Conservation (phyloP, 2,113 vertebrate species). For the Elanoides forficatus region DNA sequence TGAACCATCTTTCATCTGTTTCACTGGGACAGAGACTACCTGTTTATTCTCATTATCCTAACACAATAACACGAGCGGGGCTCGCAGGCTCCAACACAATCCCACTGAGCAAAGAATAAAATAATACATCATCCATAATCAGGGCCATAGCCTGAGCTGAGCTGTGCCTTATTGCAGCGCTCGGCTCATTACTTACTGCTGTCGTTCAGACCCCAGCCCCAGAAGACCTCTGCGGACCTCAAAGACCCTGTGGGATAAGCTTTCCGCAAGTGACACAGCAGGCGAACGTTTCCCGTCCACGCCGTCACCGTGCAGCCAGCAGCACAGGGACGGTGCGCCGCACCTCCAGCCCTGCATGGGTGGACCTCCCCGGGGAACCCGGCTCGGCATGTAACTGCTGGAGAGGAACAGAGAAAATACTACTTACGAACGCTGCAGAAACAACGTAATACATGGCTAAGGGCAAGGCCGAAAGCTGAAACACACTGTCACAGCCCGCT, state of each 20-base stretch:
- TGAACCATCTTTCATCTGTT: background rate
- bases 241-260: background rate
- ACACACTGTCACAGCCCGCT: background rate
- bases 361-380: background rate
- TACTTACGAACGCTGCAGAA: background rate
- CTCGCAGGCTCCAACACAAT: background rate
- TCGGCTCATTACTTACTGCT: background rate
- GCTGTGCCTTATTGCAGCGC: background rate
- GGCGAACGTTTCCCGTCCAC: background rate
- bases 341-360: background rate
- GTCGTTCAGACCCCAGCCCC: background rate
- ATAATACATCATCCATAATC: background rate
- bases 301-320: background rate
- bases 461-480: background rate
- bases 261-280: background rate
- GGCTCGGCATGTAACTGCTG: background rate
- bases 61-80: background rate
- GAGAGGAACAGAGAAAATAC: background rate
- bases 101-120: background rate
- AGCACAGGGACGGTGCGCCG: accelerated
- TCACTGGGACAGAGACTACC: background rate
- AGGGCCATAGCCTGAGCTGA: background rate
- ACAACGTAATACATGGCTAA: accelerated
- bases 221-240: background rate
- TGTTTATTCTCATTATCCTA: background rate